Percentiles rank a stretch among this genome's conserved stretches.
These are phyloP conservation scores for Leptatherina wallacei DNA, from an alignment of 2,797 vertebrate species.

Conservation along the genomic window DNA sequence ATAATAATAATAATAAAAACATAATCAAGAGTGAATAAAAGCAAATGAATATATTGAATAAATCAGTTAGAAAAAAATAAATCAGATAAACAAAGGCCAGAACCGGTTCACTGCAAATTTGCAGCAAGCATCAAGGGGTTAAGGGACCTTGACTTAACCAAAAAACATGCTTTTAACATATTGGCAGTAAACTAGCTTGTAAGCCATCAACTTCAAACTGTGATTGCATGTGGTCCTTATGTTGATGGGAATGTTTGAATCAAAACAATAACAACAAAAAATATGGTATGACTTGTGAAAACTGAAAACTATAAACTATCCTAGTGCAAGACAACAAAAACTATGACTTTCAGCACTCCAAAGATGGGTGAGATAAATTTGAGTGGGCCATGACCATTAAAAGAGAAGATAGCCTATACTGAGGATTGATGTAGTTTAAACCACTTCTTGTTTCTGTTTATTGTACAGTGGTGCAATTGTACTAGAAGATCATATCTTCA, in stretches of 20 bases:
- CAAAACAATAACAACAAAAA: background rate
- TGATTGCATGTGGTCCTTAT: background rate
- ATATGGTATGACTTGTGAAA: background rate
- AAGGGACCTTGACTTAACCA: too few relatives aligned
- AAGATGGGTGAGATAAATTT: background rate
- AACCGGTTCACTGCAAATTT: too few relatives aligned
- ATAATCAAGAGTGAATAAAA: background rate
- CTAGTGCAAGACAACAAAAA: background rate
- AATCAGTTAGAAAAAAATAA: background rate
- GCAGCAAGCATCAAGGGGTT: too few relatives aligned
- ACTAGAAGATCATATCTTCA: background rate
- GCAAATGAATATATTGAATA: background rate
- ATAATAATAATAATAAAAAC: background rate
- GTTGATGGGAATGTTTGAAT: background rate
- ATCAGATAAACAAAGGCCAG: too few relatives aligned
- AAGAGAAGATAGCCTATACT: background rate
- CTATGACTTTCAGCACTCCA: background rate
- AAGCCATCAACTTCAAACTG: background rate
- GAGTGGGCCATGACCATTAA: background rate
- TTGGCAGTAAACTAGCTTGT: background rate
- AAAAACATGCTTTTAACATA: background rate
- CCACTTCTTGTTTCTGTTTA: background rate
- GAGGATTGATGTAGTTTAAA: background rate
- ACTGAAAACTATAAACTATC: background rate
- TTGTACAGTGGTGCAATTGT: background rate